Conservation (phyloP, 2,797 vertebrate species). For the Malurus splendens region DNA sequence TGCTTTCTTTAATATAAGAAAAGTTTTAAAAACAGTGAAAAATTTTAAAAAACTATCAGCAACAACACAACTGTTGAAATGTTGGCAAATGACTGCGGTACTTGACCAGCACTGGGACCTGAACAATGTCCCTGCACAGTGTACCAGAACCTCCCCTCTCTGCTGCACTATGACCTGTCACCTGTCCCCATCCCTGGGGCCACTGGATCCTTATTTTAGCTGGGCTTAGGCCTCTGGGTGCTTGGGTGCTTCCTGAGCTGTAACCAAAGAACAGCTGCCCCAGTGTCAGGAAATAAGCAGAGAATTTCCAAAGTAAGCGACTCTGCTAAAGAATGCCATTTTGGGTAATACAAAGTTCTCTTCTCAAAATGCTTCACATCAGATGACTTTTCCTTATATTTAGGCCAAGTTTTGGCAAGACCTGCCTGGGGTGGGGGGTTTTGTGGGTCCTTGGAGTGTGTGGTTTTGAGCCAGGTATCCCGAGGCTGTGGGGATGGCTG, state of each 20-base stretch:
- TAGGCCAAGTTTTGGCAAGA: rapidly evolving
- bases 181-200: neutral
- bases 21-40: neutral
- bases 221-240: neutral
- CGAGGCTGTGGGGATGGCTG: rapidly evolving
- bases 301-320: neutral
- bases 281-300: neutral
- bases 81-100: neutral
- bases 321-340: rapidly evolving
- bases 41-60: neutral
- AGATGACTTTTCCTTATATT: neutral
- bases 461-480: neutral
- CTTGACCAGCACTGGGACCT: neutral
- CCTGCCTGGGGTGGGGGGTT: rapidly evolving
- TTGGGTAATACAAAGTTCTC: neutral
- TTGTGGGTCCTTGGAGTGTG: neutral
- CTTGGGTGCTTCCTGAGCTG: neutral
- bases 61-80: neutral
- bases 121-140: rapidly evolving
- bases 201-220: rapidly evolving
- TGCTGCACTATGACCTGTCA: neutral
- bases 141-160: neutral
- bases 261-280: neutral
- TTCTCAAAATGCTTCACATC: neutral
- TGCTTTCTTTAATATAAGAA: neutral